Evolutionary conservation across 37 sponge, comb jelly and placozoan genomes (phyloP).

Genomic region (Diacarnus erythraeanus): DNA sequence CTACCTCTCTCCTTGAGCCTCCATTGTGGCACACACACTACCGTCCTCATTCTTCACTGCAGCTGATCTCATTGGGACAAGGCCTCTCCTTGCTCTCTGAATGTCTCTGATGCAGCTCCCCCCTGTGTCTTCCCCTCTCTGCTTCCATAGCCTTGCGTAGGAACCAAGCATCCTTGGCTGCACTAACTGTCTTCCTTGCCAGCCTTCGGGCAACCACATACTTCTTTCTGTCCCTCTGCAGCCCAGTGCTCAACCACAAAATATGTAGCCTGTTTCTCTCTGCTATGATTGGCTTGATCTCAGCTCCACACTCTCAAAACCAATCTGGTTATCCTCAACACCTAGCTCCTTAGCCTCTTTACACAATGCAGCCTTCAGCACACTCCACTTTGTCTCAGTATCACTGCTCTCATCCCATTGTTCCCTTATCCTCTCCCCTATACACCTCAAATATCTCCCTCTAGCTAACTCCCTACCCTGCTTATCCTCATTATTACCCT

Average conservation of each 20-base stretch:
- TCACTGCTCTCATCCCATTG: background rate
- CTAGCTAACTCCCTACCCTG: background rate
- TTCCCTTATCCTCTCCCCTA: background rate
- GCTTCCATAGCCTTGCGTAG: background rate
- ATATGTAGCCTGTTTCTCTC: background rate
- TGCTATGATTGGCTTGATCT: background rate
- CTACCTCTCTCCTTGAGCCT: background rate
- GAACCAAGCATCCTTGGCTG: background rate
- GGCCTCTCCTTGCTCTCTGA: slow-evolving; percentile 18
- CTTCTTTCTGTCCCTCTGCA: background rate
- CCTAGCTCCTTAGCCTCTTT: background rate
- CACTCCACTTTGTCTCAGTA: background rate
- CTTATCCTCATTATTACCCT: background rate
- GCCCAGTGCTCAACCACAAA: background rate
- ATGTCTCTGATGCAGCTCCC: slow-evolving; percentile 34
- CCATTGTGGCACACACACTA: background rate
- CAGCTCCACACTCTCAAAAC: background rate
- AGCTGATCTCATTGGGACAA: background rate
- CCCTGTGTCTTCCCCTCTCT: background rate
- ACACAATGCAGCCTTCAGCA: background rate
- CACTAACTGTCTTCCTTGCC: slow-evolving; percentile 13
- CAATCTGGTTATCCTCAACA: slow-evolving; percentile 19
- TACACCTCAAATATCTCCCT: background rate
- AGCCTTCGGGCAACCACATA: background rate
- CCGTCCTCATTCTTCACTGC: background rate